Conservation (phyloP, 2,888 invertebrate genomes). For the Melanotus villosus region DNA sequence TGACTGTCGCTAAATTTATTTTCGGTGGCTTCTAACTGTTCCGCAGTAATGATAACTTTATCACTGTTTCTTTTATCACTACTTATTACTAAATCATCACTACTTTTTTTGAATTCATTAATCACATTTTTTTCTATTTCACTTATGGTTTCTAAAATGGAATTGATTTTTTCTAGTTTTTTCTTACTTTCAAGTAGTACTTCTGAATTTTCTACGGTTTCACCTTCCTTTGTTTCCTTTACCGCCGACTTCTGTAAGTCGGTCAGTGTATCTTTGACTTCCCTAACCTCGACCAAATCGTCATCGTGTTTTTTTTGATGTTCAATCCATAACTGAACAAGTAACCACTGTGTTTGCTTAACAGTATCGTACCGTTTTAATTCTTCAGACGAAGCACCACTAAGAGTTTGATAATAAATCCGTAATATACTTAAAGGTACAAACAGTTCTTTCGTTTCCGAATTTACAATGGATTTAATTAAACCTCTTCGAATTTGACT, state of each 20-base stretch:
- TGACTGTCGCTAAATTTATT: constrained; percentile 35
- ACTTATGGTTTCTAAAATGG: constrained; percentile 53
- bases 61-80: constrained; percentile 51
- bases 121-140: constrained; percentile 53
- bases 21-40: constrained; percentile 50
- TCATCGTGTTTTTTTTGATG: constrained; percentile 60
- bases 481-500: constrained; percentile 63
- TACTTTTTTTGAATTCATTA: constrained; percentile 50
- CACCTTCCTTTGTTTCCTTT: no score
- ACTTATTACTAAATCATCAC: constrained; percentile 57
- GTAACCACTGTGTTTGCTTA: constrained; percentile 64
- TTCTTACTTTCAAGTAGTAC: constrained; percentile 35
- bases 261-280: background rate
- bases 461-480: constrained; percentile 62
- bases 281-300: constrained; percentile 33
- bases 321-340: constrained; percentile 62
- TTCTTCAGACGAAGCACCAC: constrained; percentile 58
- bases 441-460: constrained; percentile 61
- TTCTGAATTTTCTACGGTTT: constrained; percentile 8
- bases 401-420: constrained; percentile 65
- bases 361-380: constrained; percentile 58
- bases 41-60: constrained; percentile 53
- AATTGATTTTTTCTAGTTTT: constrained; percentile 52
- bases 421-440: constrained; percentile 64
- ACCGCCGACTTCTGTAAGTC: background rate